Base-by-base conservation (phyloP, 1,140 invertebrate species). In the Monomorium pharaonis region DNA sequence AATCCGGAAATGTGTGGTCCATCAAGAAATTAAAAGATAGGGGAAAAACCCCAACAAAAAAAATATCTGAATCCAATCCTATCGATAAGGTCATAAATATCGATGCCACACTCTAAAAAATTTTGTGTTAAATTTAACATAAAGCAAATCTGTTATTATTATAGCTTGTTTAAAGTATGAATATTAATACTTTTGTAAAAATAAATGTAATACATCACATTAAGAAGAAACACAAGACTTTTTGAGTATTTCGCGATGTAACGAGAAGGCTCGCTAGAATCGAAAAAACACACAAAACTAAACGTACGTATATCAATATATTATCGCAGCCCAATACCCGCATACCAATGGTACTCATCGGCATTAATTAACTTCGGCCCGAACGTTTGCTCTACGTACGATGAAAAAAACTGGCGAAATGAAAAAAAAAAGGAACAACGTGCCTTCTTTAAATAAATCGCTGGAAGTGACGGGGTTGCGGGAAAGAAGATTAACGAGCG, bases 401-500 rank as follows among this genome's bases (percentile, higher is more conserved):
- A 81, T 78, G 60, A 75, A 69, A 89, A 76, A 85, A 75, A 75
- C 76, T 56, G 62, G 60, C 60, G 67, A 37, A 77, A 87, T 70
- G 16, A 67, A 30, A 85, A 84, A 76, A 77, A 69, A 74, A 87
- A 86, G n/a, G n/a, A 85, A 60, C 58, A 75, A 81, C 63, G 21
- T 62, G 67, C 78, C 86, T 91, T 88, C 85, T 80, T 88, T 85
- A 87, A 87, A 86, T 88, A 92, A 92, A 89, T 89, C 89, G 89
- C 75, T 60, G 49, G 54, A 88, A 92, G 90, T 92, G 89, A 92
- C 85, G 90, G 86, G 90, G 86, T 91, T 91, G 33, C 70, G 89
- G 86, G 69, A 84, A 89, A 78, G 69, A 92, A 93, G 92, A 93
- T 93, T 93, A 92, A 93, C 88, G 92, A 92, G 87, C 91, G 84